phyloP scores from a whole-genome alignment of 2,113 vertebrate species.

The Limanda limanda region DNA sequence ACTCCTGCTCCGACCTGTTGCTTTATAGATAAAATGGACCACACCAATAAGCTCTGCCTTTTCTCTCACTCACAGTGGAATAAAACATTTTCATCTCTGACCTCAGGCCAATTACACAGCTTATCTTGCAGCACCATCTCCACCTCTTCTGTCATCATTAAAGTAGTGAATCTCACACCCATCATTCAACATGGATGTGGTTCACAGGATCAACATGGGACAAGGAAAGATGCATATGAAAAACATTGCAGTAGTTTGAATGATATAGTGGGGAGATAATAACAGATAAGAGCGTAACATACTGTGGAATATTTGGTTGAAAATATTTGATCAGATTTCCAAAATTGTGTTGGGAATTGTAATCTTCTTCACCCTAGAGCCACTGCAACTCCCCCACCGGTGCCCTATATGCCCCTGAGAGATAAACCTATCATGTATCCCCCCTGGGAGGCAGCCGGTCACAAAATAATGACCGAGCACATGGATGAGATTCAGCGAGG shows the following conservation, averaged over 20 bases:
- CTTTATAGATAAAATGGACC: background rate
- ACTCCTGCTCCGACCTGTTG: too few relatives aligned
- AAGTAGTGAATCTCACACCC: background rate
- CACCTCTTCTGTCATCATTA: slow-evolving; percentile 13
- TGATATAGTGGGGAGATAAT: background rate
- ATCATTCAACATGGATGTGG: background rate
- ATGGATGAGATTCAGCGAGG: too few relatives aligned
- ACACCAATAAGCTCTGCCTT: slow-evolving; percentile 7
- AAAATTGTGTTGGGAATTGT: background rate
- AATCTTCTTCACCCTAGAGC: background rate
- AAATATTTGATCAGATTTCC: background rate
- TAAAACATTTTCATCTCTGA: slow-evolving; percentile 22
- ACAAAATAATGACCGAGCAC: background rate
- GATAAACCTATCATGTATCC: background rate
- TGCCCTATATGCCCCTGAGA: background rate
- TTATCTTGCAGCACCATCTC: background rate
- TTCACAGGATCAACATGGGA: background rate
- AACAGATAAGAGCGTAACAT: background rate
- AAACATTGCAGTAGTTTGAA: background rate
- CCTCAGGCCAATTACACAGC: slow-evolving; percentile 11
- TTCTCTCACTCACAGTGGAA: slow-evolving; percentile 16
- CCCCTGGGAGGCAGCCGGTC: background rate
- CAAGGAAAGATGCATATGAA: background rate
- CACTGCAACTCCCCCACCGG: background rate
- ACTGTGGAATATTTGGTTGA: background rate